phyloP scores from a whole-genome alignment of 2,888 invertebrate genomes.

The Psococerastis gibbosa region DNA sequence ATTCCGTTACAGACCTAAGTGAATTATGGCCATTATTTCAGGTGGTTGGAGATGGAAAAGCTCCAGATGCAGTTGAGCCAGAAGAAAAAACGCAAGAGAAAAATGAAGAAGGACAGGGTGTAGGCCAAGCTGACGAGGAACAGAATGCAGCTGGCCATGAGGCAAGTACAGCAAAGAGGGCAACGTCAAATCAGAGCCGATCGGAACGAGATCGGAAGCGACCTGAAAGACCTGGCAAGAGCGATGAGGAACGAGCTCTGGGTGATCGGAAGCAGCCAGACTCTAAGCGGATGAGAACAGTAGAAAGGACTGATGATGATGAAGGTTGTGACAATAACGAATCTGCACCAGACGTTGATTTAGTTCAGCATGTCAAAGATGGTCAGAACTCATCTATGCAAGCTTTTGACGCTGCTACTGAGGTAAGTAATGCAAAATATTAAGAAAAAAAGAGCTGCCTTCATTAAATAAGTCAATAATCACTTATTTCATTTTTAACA shows the following conservation, averaged over 20 bases:
- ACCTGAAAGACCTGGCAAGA: constrained; percentile 52
- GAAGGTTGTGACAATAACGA: constrained; percentile 25
- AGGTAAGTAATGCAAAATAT: too few relatives aligned
- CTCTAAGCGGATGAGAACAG: constrained; percentile 39
- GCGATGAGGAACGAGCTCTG: constrained; percentile 52
- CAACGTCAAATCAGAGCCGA: constrained; percentile 24
- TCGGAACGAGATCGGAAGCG: constrained; percentile 30
- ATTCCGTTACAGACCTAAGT: too few relatives aligned
- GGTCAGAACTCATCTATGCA: constrained; percentile 54
- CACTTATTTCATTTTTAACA: too few relatives aligned
- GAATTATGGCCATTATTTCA: too few relatives aligned
- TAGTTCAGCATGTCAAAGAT: constrained; percentile 71
- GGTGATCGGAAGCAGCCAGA: constrained; percentile 41
- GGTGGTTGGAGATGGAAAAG: constrained; percentile 20
- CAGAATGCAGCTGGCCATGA: constrained; percentile 28
- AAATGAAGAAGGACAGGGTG: constrained; percentile 34
- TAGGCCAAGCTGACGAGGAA: constrained; percentile 39
- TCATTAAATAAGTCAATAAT: too few relatives aligned
- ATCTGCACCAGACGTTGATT: constrained; percentile 31
- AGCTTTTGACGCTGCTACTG: constrained; percentile 30
- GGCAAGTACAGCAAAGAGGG: constrained; percentile 20
- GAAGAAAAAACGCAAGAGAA: constrained; percentile 21
- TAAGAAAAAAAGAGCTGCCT: too few relatives aligned
- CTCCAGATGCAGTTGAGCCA: constrained; percentile 26
- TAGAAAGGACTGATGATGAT: constrained; percentile 29